These are phyloP conservation scores for Acanthoscelides obtectus DNA, from an alignment of 2,888 invertebrate species.

Conservation along the genomic window DNA sequence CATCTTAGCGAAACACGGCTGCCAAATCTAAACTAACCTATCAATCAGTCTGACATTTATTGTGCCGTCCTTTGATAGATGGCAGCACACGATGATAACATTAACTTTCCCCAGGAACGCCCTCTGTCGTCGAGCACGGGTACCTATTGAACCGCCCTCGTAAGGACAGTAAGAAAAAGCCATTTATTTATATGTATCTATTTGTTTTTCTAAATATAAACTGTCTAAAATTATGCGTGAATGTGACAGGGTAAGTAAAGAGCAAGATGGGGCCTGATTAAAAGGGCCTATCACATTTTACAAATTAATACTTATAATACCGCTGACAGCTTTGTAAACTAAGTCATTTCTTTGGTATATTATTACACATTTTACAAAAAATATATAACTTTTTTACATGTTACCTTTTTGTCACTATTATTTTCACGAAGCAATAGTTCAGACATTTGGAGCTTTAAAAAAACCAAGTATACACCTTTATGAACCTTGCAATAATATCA, in stretches of 20 bases:
- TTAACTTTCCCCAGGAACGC: no score
- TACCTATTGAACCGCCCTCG: no score
- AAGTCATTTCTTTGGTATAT: constrained; percentile 48
- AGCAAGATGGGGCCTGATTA: constrained; percentile 46
- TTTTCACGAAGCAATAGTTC: background rate
- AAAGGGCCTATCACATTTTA: constrained; percentile 50
- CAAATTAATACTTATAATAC: constrained; percentile 23
- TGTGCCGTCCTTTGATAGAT: no score
- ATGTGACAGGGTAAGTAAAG: constrained; percentile 46
- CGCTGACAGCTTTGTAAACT: constrained; percentile 34
- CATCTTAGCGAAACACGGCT: no score
- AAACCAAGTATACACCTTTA: no score
- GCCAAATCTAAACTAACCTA: no score
- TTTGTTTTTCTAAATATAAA: constrained; percentile 50
- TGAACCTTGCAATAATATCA: no score
- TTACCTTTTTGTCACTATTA: constrained; percentile 9
- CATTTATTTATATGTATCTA: constrained; percentile 18
- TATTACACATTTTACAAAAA: constrained; percentile 45
- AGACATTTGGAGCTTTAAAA: background rate
- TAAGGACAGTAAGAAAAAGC: no score
- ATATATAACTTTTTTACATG: background rate
- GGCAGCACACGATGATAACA: no score
- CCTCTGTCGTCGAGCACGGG: no score
- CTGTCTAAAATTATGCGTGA: constrained; percentile 49
- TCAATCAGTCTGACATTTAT: no score